Base-by-base conservation (phyloP, 1,140 invertebrate species). In the Drosophila santomea region DNA sequence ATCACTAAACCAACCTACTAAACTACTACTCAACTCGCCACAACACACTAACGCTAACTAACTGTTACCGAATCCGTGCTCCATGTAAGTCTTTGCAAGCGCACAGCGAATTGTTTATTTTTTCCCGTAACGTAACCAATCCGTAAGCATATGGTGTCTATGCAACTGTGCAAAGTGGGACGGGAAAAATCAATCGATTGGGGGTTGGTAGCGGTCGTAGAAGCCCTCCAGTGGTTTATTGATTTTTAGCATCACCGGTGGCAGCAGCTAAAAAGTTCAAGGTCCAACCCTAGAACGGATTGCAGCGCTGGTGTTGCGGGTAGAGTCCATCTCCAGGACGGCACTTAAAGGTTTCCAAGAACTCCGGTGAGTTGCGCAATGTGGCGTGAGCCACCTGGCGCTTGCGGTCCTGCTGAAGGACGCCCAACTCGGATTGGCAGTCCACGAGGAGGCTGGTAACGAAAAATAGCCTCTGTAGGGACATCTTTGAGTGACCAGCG, bases 151-250 rank as follows among this genome's bases (percentile, higher is more conserved):
- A 84, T 84, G 80, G 52, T 71, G 62, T 54, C n/a, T 36, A 4
- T 47, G 62, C 61, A 57, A 61, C 60, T 44, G 8, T 11, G 17
- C 20, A 12, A 3, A 45, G 10, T 11, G 59, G 58, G 60, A 32
- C 57, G 69, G 61, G 58, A 68, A 86, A 83, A 86, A 89, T 89
- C 83, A 86, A 86, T 83, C 69, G 50, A 57, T 50, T 32, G 15
- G 14, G 17, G 55, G 43, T 44, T 15, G 32, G 28, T 35, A 39
- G 36, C 11, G 23, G 39, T 25, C 12, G 10, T 14, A 11, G 47
- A 28, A 32, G 76, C 32, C 32, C 59, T 23, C 39, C 44, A 45
- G 47, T 28, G 41, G 56, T 36, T 25, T 72, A 86, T 86, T 61
- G 82, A 86, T 86, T 86, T 86, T 82, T 80, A 52, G 35, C 58